A percentile compares a stretch with the other conserved stretches of the same genome.
These are phyloP conservation scores for Avahi laniger DNA, from an alignment of 2,797 vertebrate species.

Conservation along the genomic window DNA sequence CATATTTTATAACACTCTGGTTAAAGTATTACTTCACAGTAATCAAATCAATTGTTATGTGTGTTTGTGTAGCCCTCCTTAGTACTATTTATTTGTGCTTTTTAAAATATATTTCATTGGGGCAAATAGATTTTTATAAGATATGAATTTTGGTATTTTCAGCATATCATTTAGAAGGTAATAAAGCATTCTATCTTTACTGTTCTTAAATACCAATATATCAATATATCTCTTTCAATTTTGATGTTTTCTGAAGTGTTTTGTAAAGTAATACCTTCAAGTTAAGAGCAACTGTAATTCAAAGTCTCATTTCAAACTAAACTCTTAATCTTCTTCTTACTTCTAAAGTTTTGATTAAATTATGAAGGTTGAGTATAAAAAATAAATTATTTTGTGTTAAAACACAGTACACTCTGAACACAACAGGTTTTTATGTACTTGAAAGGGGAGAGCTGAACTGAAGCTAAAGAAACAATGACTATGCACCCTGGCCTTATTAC, in stretches of 20 bases:
- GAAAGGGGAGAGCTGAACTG: background rate
- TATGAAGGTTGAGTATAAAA: background rate
- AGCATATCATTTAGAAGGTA: background rate
- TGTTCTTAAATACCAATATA: background rate
- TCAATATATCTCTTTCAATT: background rate
- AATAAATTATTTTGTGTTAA: background rate
- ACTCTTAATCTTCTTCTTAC: background rate
- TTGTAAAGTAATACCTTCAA: background rate
- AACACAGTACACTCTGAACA: slow-evolving; percentile 1
- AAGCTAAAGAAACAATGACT: slow-evolving; percentile 3
- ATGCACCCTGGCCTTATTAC: background rate
- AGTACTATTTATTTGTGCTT: background rate
- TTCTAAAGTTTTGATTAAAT: background rate
- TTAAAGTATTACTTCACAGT: background rate
- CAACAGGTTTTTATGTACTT: background rate
- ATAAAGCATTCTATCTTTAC: background rate
- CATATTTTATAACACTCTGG: background rate
- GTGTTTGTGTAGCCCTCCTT: background rate
- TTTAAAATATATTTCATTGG: background rate
- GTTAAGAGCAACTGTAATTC: background rate
- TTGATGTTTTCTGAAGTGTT: background rate
- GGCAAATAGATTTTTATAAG: background rate
- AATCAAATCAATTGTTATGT: background rate
- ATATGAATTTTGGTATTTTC: background rate
- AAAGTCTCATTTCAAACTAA: background rate